A percentile compares a stretch with the other conserved stretches of the same genome.
Conservation (phyloP, 2,113 vertebrate genomes). For the Arizona elegans region DNA sequence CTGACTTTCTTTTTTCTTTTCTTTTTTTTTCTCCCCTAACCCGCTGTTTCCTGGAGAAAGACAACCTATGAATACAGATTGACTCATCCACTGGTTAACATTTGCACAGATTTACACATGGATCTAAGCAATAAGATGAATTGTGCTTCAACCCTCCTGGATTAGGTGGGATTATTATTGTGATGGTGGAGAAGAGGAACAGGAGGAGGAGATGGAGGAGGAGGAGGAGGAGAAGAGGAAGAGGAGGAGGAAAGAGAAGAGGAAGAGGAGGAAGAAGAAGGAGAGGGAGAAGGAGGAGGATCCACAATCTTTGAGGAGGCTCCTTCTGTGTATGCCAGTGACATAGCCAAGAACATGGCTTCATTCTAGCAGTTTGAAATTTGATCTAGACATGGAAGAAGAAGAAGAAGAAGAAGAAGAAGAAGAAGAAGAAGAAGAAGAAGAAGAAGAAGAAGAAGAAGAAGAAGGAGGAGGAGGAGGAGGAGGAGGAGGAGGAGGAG, state of each 20-base stretch:
- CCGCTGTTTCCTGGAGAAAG: background rate
- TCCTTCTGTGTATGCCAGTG: too few relatives aligned
- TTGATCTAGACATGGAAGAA: too few relatives aligned
- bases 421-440: background rate
- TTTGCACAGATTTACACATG: background rate
- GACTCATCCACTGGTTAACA: background rate
- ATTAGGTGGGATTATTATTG: background rate
- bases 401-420: accelerated
- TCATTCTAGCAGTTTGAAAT: too few relatives aligned
- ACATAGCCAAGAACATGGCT: too few relatives aligned
- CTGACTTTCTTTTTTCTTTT: background rate
- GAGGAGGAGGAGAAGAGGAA: too few relatives aligned
- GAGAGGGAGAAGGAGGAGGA: too few relatives aligned
- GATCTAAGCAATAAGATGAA: background rate
- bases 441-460: too few relatives aligned
- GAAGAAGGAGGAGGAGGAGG: background rate
- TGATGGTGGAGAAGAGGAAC: background rate
- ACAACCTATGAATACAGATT: background rate
- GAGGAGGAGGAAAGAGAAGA: too few relatives aligned
- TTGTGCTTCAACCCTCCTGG: too few relatives aligned
- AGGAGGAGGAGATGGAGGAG: too few relatives aligned
- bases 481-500: background rate
- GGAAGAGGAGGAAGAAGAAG: too few relatives aligned
- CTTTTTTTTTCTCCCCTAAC: background rate
- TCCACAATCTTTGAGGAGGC: too few relatives aligned